Evolutionary conservation across 2,888 invertebrate genomes (phyloP), one percentile per base, ranked within the genome.

Genomic region (Unio delphinus): DNA sequence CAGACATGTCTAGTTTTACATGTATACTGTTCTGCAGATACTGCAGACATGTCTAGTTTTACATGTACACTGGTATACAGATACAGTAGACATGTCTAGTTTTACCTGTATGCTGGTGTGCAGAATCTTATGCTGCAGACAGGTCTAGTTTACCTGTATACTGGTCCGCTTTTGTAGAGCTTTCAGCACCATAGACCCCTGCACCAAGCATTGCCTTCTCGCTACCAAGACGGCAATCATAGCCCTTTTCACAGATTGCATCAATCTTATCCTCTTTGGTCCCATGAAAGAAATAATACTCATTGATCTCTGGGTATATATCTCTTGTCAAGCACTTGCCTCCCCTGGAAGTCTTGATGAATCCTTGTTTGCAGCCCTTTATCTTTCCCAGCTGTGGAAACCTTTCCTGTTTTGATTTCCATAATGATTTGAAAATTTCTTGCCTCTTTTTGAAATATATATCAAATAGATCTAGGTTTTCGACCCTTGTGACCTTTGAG

Each of bases 101-200:
- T 34, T 34, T 70, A 82, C 81, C 80, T 71, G 80, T 69, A 57
- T 80, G 80, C 61, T 85, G 84, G 64, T 85, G 83, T 26, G 83
- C 75, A 11, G 11, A 34, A 23, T 23, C 23, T 23, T 23, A 23
- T 61, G 11, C 45, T 11, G 45, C 45, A 45, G 45, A 45, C 45
- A 45, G 11, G 45, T 45, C 0, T 45, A 45, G 1, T 45, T 45
- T 70, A 82, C 81, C 82, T 71, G 80, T 69, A 59, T 80, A 82
- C 61, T 85, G 84, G 64, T 85, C 84, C n/a, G 83, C 80, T 71
- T 85, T 85, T 28, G 80, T 82, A 17, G 83, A 74, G 64, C 76
- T 78, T 66, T 86, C 86, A 0, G 83, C 82, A 18, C 78, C 77
- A 68, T 86, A 86, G 60, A 84, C 67, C 3, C 83, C 86, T 56